phyloP scores from a whole-genome alignment of 2,888 invertebrate genomes.

The Callimorpha dominula region DNA sequence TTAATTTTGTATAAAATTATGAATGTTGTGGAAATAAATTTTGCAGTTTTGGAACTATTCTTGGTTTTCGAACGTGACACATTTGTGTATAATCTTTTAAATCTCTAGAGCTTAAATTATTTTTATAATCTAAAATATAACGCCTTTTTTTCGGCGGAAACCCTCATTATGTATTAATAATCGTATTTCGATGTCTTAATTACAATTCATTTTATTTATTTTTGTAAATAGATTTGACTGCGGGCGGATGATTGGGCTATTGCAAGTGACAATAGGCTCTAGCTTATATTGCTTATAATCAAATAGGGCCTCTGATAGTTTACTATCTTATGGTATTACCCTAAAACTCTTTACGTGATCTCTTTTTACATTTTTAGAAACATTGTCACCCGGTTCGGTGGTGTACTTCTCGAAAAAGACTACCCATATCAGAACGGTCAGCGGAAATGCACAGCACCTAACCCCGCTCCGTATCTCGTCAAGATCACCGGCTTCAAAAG shows the following conservation, averaged over 20 bases:
- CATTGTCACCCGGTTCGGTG: neutral
- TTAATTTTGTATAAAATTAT: too few species aligned
- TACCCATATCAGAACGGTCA: neutral
- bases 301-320: too few species aligned
- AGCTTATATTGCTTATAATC: too few species aligned
- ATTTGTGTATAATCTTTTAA: too few species aligned
- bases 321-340: neutral
- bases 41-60: too few species aligned
- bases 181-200: neutral
- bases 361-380: neutral
- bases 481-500: neutral
- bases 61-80: too few species aligned
- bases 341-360: neutral
- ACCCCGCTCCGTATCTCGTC: neutral
- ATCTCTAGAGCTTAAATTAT: too few species aligned
- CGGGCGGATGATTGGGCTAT: neutral
- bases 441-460: neutral
- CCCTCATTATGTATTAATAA: neutral
- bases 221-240: neutral
- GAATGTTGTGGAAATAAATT: too few species aligned
- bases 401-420: slow-evolving; percentile 6
- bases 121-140: too few species aligned
- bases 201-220: neutral
- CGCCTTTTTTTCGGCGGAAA: too few species aligned
- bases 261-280: too few species aligned